Evolutionary conservation across 37 sponge, comb jelly and placozoan genomes (phyloP), one percentile per base, ranked within the genome.

Genomic region (Tethya wilhelma): DNA sequence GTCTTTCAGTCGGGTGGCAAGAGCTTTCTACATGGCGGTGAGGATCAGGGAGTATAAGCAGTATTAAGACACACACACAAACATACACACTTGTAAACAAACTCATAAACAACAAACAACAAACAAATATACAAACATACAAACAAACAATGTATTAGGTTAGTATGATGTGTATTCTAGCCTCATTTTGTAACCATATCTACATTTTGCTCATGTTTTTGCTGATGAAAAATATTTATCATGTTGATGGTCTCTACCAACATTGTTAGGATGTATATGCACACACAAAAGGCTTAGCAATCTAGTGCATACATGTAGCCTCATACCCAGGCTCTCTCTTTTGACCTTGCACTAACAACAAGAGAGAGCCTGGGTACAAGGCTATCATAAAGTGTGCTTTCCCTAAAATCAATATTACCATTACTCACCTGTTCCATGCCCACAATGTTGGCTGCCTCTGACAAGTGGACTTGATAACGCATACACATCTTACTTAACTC

Each of bases 1-100:
- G 67, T 89, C 89, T 22, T 77, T 82, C 66, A 89, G 70, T 12
- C 89, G 71, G 71, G 74, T 71, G 19, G 89, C 65, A 42, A 89
- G 73, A 9, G 74, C 74, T 66, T 49, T 76, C 86, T 85, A 17
- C 4, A 53, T 7, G 72, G 26, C 7, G 31, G 64, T 23, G 64
- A 63, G 64, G 20, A 25, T 23, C n/a, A 63, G 64, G 20, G 71
- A 70, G 42, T n/a, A n/a, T n/a, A n/a, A n/a, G n/a, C n/a, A n/a
- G n/a, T n/a, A n/a, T n/a, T n/a, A n/a, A n/a, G n/a, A 22, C 26
- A 60, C 17, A 42, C 5, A 59, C 23, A 23, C 23, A 64, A 39
- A 23, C 11, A 37, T 26, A 41, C 49, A 44, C 9, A 29, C 64
- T 9, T 63, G 26, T 63, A 26, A n/a, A 26, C 26, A 23, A 63